Evolutionary conservation across 2,113 vertebrate genomes (phyloP).

Genomic region (Scomber scombrus): DNA sequence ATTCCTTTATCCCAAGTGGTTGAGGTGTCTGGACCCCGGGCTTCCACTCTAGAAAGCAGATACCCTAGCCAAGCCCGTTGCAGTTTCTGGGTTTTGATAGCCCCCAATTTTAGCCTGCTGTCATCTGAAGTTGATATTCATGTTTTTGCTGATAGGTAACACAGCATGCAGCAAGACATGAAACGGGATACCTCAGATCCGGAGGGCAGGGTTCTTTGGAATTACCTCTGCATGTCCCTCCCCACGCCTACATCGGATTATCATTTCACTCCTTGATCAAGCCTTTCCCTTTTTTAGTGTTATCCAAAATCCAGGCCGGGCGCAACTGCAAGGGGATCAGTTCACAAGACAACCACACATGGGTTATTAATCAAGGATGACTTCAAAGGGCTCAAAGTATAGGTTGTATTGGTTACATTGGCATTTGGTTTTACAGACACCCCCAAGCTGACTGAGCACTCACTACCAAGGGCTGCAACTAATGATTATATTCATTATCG

Average conservation of each 20-base stretch:
- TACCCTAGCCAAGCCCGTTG: slow-evolving; percentile 52
- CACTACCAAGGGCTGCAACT: too few species aligned
- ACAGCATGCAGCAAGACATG: slow-evolving; percentile 66
- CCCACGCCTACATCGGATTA: slow-evolving; percentile 65
- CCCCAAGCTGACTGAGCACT: background rate
- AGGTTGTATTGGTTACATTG: slow-evolving; percentile 48
- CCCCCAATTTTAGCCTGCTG: slow-evolving; percentile 82
- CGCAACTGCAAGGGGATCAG: slow-evolving; percentile 54
- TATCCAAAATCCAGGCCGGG: slow-evolving; percentile 37
- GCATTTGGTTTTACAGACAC: slow-evolving; percentile 20
- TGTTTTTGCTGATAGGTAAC: slow-evolving; percentile 81
- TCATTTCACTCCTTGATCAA: slow-evolving; percentile 79
- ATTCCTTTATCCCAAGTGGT: slow-evolving; percentile 36
- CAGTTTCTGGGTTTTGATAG: slow-evolving; percentile 80
- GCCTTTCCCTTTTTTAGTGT: slow-evolving; percentile 80
- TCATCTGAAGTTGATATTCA: slow-evolving; percentile 81
- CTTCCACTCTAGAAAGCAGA: slow-evolving; percentile 76
- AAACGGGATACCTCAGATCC: slow-evolving; percentile 78
- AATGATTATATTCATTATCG: too few species aligned
- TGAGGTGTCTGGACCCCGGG: slow-evolving; percentile 55
- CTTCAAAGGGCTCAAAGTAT: slow-evolving; percentile 57
- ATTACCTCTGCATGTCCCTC: slow-evolving; percentile 62
- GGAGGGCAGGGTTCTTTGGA: slow-evolving; percentile 76
- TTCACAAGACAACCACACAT: slow-evolving; percentile 53
- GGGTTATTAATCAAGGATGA: slow-evolving; percentile 68